Evolutionary conservation across 2,113 vertebrate species (phyloP).

Genomic region (Solea solea): DNA sequence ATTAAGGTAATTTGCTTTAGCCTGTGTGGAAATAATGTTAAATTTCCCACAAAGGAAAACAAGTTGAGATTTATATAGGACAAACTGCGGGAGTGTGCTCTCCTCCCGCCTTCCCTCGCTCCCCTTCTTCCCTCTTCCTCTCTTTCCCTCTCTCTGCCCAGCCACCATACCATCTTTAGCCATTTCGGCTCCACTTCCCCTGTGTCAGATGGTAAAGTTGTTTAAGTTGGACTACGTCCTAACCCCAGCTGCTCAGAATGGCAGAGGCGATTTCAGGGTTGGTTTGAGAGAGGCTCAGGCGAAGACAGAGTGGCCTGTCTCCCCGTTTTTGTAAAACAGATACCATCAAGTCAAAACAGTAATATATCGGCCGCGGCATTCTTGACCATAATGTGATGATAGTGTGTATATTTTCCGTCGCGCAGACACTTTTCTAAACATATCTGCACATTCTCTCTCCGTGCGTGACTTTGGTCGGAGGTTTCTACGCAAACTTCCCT

Average conservation of each 20-base stretch:
- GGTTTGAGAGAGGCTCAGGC: conserved; percentile 43
- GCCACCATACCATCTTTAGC: conserved; percentile 76
- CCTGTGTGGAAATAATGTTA: conserved; percentile 71
- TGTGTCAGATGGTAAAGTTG: conserved; percentile 72
- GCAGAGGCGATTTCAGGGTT: conserved; percentile 64
- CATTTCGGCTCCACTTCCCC: conserved; percentile 62
- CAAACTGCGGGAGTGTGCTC: conserved; percentile 57
- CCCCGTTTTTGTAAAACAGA: conserved; percentile 33
- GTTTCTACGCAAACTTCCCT: conserved; percentile 53
- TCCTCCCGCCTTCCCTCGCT: conserved; percentile 31
- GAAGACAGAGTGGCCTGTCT: conserved; percentile 28
- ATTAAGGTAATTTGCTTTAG: conserved; percentile 60
- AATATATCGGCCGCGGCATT: conserved; percentile 20
- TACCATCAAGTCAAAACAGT: conserved; percentile 35
- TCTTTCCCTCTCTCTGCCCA: conserved; percentile 25
- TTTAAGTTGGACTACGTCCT: conserved; percentile 76
- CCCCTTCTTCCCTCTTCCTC: conserved; percentile 14
- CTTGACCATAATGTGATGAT: conserved; percentile 33
- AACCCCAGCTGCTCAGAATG: conserved; percentile 70
- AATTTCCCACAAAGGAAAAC: conserved; percentile 68
- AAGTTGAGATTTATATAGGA: conserved; percentile 61
- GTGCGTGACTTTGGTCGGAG: conserved; percentile 43
- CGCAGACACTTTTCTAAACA: conserved; percentile 40
- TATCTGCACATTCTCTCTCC: conserved; percentile 42
- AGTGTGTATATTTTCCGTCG: conserved; percentile 29